These are phyloP conservation scores for Pavo muticus DNA, from an alignment of 2,113 vertebrate genomes.

Conservation along the genomic window DNA sequence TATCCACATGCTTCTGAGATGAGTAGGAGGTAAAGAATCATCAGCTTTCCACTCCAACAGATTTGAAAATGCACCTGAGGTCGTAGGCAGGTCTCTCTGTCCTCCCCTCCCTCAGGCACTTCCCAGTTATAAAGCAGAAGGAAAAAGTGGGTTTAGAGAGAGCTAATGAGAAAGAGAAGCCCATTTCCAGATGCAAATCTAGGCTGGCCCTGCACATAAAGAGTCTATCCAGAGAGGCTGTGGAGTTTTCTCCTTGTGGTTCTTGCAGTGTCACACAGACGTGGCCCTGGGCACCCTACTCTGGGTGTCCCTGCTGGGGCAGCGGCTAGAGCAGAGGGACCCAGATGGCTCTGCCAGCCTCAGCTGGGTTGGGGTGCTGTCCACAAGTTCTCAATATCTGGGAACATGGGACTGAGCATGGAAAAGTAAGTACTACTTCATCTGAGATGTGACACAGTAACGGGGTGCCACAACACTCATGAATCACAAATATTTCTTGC, in stretches of 20 bases:
- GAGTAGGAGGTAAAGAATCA: rapidly evolving
- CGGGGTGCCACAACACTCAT: not conserved
- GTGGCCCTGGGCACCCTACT: not conserved
- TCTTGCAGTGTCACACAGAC: not conserved
- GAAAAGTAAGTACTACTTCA: not conserved
- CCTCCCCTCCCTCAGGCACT: not conserved
- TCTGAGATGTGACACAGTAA: not conserved
- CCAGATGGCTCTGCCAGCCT: not conserved
- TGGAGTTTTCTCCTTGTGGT: not conserved
- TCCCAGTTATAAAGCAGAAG: not conserved
- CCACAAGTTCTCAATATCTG: not conserved
- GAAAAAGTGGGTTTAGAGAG: not conserved
- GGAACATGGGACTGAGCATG: rapidly evolving
- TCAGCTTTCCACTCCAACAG: not conserved
- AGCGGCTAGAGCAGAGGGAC: not conserved
- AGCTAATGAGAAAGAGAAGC: not conserved
- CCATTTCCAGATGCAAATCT: not conserved
- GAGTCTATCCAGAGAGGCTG: not conserved
- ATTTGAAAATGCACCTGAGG: not conserved
- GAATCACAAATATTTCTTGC: not conserved
- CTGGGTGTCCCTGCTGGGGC: not conserved
- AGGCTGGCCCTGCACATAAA: not conserved
- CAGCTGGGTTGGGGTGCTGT: not conserved
- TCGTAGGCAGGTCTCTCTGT: not conserved
- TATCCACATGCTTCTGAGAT: not conserved